phyloP scores from a whole-genome alignment of 2,113 vertebrate genomes.

The Nothobranchius furzeri region DNA sequence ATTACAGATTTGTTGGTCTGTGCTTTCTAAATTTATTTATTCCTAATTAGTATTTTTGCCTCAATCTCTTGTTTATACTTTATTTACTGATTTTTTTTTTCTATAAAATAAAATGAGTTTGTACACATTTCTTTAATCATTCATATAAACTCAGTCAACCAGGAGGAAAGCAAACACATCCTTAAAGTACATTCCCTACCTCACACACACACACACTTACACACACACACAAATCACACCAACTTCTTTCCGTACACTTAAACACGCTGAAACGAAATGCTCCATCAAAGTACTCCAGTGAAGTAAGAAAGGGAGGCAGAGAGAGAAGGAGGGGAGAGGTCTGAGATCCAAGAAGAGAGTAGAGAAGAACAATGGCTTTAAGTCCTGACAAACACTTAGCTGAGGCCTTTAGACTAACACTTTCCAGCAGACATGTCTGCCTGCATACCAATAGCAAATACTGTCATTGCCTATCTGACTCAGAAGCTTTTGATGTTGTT shows the following conservation, averaged over 20 bases:
- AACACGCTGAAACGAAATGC: conserved; percentile 56
- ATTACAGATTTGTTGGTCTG: no score
- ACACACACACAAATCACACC: no score
- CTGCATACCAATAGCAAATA: conserved; percentile 85
- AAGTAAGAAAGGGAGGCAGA: conserved; percentile 69
- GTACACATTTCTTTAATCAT: no score
- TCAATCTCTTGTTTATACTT: no score
- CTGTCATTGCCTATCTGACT: conserved; percentile 82
- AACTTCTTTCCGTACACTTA: conserved; percentile 19
- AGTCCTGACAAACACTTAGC: conserved; percentile 87
- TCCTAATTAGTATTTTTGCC: no score
- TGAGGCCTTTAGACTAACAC: conserved; percentile 79
- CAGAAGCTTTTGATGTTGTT: conserved; percentile 82
- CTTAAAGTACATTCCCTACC: no score
- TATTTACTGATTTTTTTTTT: no score
- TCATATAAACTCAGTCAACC: no score
- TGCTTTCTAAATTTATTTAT: no score
- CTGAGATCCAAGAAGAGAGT: conserved; percentile 79
- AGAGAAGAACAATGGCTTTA: conserved; percentile 78
- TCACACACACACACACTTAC: no score
- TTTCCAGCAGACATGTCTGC: conserved; percentile 81
- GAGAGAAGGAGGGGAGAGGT: conserved; percentile 79
- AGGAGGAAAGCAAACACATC: no score
- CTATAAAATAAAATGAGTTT: no score
- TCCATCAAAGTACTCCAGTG: conserved; percentile 75